Base-by-base conservation (phyloP, 2,797 vertebrate genomes). In the Onychomys leucogaster region DNA sequence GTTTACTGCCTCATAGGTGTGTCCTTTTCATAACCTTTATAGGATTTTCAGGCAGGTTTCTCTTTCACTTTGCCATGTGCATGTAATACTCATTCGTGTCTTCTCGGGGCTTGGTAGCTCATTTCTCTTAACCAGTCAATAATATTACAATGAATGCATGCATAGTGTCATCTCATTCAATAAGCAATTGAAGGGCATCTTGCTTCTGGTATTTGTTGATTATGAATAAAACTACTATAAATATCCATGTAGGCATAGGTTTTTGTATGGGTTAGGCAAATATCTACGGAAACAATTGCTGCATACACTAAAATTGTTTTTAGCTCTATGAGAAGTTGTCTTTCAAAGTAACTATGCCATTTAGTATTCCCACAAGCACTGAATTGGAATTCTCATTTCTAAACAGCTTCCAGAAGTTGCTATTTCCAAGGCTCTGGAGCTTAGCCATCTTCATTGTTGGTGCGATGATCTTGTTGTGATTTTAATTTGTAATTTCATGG, bases 401-500 rank as follows among this genome's bases (percentile, higher is more conserved):
- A 69, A 46, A n/a, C 37, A 71, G 65, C n/a, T 89, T 84, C 46
- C 32, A 63, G 57, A 63, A 77, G n/a, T 84, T 83, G 67, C 82
- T 89, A 77, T 59, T 73, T n/a, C 69, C 27, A 75, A 37, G 52
- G 69, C 81, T 84, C n/a, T n/a, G 69, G 49, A 57, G 61, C 75
- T n/a, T 65, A 78, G 29, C 73, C 61, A 57, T 34, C 49, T 14
- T 55, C 37, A 57, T 41, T 43, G 46, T 75, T 32, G 84, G 49
- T 69, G 23, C 9, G 6, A 43, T 76, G 27, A 13, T 93, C 46
- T 86, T 86, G 59, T 75, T 88, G 63, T 94, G n/a, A 41, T 76
- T 94, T 90, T 90, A 57, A 90, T 84, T 90, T 43, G 69, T 23
- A 55, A 65, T 90, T 89, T 82, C 69, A 46, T 84, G 52, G 75